A percentile compares a stretch with the other conserved stretches of the same genome.
phyloP scores from a whole-genome alignment of 2,797 vertebrate species.

The Pristis pectinata region DNA sequence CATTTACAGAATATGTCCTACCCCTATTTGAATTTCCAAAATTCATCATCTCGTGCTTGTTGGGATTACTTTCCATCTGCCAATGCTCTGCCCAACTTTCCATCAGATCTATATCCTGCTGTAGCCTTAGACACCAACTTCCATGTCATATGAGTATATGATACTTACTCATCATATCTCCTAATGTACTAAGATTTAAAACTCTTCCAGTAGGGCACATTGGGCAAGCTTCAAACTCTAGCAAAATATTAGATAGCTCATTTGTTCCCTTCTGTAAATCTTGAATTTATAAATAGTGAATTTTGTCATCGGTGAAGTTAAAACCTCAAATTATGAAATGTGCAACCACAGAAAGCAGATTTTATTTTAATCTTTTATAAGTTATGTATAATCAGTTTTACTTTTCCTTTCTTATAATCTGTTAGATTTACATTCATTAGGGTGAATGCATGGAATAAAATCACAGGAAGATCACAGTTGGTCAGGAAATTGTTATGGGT shows the following conservation, averaged over 20 bases:
- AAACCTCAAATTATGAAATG: not conserved
- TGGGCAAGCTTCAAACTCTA: not conserved
- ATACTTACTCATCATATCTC: too few species aligned
- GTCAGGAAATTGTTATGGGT: not conserved
- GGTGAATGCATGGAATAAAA: not conserved
- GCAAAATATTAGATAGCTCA: not conserved
- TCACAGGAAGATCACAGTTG: not conserved
- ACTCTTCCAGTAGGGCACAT: not conserved
- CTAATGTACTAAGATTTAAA: too few species aligned
- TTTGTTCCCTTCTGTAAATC: not conserved
- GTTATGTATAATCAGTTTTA: not conserved
- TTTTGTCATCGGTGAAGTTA: not conserved
- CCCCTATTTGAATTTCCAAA: too few species aligned
- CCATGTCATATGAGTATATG: too few species aligned
- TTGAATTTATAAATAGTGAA: not conserved
- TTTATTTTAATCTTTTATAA: not conserved
- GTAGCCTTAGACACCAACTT: too few species aligned
- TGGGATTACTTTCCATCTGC: too few species aligned
- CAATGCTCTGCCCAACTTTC: too few species aligned
- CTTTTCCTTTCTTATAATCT: not conserved
- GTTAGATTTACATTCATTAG: not conserved
- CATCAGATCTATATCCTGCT: too few species aligned
- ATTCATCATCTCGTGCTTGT: too few species aligned
- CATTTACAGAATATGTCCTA: too few species aligned
- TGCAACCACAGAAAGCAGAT: not conserved